phyloP scores from a whole-genome alignment of 2,888 invertebrate genomes.

The Callimorpha dominula region DNA sequence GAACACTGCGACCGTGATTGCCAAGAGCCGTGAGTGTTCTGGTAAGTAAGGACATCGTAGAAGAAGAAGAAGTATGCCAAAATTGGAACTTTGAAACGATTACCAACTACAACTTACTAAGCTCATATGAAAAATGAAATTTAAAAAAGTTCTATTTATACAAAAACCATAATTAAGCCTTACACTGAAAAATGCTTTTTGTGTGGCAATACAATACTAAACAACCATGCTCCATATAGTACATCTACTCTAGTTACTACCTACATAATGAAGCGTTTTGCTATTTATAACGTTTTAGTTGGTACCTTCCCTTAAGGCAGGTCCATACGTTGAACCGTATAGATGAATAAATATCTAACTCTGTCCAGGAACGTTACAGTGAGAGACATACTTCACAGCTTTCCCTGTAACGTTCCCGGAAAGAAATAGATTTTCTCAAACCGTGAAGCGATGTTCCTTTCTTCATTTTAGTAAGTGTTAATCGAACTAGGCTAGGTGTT shows the following conservation, averaged over 20 bases:
- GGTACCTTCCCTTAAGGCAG: conserved; percentile 1
- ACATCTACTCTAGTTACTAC: background rate
- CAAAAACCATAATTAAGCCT: background rate
- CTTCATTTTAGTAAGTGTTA: background rate
- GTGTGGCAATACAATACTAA: background rate
- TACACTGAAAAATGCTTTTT: background rate
- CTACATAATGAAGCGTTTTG: background rate
- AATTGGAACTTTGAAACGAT: too few relatives aligned
- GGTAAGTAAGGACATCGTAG: too few relatives aligned
- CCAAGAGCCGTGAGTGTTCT: too few relatives aligned
- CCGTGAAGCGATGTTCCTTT: background rate
- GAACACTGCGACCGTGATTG: too few relatives aligned
- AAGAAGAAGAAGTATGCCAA: too few relatives aligned
- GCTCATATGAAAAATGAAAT: background rate
- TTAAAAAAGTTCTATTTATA: too few relatives aligned
- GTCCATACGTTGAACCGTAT: conserved; percentile 25
- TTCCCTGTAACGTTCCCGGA: conserved; percentile 11
- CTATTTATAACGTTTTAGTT: background rate
- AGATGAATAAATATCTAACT: conserved; percentile 13
- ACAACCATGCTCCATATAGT: conserved; percentile 7
- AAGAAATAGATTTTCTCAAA: background rate
- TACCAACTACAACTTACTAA: background rate
- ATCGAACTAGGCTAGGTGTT: background rate
- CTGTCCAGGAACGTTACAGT: conserved; percentile 22
- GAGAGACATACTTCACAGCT: conserved; percentile 19